Evolutionary conservation across 2,888 invertebrate genomes (phyloP), one percentile per base, ranked within the genome.

Genomic region (Syrphus vitripennis): DNA sequence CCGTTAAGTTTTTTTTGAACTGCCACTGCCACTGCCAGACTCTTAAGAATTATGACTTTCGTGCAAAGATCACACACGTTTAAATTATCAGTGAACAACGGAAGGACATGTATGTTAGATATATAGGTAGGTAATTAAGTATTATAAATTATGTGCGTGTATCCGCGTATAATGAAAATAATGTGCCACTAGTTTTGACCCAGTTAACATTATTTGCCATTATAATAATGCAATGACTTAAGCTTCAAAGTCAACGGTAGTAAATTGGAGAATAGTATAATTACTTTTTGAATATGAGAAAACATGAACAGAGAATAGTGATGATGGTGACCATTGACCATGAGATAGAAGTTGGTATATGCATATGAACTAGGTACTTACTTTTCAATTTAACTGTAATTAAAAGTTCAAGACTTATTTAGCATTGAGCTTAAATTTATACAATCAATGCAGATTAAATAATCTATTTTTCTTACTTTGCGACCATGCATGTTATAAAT

Each of bases 31-130:
- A 12, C 3, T 31, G 42, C 19, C 10, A 1, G 2, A 6, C 55
- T 19, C 12, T 57, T 57, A 34, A 57, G 19, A 57, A 57, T 16
- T 55, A 57, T 19, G 19, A 57, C 19, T 34, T 31, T 16, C 57
- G 31, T 57, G 29, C 29, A 57, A 19, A 57, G 29, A 29, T 57
- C 31, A 57, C 57, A 57, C 31, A 57, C 29, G 12, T 34, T 7
- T n/a, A n/a, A n/a, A 45, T 45, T n/a, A 26, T 0, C 50, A 26
- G 2, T 6, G 9, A 31, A 31, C 31, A 57, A 31, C 31, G 57
- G 57, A 57, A 57, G 57, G 57, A 57, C 57, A 31, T 57, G 55
- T 16, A n/a, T n/a, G n/a, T n/a, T n/a, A n/a, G n/a, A n/a, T n/a
- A n/a, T n/a, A n/a, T n/a, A n/a, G n/a, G n/a, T n/a, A n/a, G n/a